Evolutionary conservation across 2,797 vertebrate genomes (phyloP), one percentile per base, ranked within the genome.

Genomic region (Poeciliopsis gracilis): DNA sequence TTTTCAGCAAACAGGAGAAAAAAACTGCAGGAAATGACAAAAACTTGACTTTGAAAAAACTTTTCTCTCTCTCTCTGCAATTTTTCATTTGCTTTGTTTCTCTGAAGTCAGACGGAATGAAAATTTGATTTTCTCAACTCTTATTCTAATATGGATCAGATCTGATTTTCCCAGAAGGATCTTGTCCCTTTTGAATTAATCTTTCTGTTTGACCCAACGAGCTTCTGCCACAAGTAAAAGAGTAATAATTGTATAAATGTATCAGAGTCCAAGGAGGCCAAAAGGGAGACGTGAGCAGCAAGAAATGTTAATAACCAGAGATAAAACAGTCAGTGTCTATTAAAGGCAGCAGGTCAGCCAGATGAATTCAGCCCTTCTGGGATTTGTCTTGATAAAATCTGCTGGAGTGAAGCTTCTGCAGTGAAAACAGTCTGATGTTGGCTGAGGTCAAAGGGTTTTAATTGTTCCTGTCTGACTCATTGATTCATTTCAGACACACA

Each of bases 21-120:
- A 82, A 59, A 45, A 33, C 57, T 72, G 71, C 83, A 92, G 93
- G 93, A 94, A 95, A 94, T 92, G 88, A 95, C 89, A 89, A 87
- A 95, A 63, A 16, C 5, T 2, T 33, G n/a, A 63, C 15, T 85
- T 89, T 83, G 76, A 77, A 90, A 79, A 16, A 2, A 80, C 84
- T 86, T 76, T 73, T 28, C 38, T 38, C 38, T 38, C 51, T 28
- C 38, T 38, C 38, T 38, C 53, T 10, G 8, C 76, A 72, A 81
- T 80, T 73, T 82, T 82, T 83, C 77, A 77, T 84, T 92, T 72
- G 78, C 77, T 83, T 75, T 87, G 77, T 69, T 69, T 79, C 78
- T 78, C 86, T 71, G 51, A 88, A 86, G 94, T 90, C 90, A 90
- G 87, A 91, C 47, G 82, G 78, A 87, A 88, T 92, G 89, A 83